Percentiles rank a stretch among this genome's conserved stretches.
phyloP scores from a whole-genome alignment of 2,113 vertebrate genomes.

The Phyllostomus discolor region DNA sequence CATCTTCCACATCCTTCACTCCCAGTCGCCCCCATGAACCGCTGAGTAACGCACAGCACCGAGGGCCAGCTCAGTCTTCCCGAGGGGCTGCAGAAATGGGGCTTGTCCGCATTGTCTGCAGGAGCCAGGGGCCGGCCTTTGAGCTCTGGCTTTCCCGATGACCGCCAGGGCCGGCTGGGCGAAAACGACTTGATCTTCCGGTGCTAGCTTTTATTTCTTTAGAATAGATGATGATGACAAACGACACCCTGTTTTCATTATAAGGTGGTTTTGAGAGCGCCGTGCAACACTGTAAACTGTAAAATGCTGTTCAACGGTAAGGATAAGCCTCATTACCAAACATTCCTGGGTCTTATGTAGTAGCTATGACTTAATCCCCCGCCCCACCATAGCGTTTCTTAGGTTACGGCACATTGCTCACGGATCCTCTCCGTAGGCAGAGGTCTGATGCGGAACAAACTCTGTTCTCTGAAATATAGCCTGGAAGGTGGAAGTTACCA shows the following conservation, averaged over 20 bases:
- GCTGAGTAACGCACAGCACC: rapidly evolving
- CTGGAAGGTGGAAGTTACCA: background rate
- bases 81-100: background rate
- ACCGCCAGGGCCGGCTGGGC: background rate
- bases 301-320: background rate
- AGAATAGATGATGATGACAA: background rate
- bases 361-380: background rate
- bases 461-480: background rate
- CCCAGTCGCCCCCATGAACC: background rate
- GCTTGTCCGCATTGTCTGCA: too few relatives aligned
- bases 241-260: background rate
- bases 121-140: background rate
- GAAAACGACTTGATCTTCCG: background rate
- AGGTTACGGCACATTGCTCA: background rate
- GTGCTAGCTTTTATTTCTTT: background rate
- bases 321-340: background rate
- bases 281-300: background rate
- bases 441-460: background rate
- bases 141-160: background rate
- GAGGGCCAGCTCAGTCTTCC: background rate
- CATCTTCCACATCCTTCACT: background rate
- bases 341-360: background rate
- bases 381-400: background rate
- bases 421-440: too few relatives aligned
- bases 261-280: background rate